These are phyloP conservation scores for Echeneis naucrates DNA, from an alignment of 2,797 vertebrate genomes.

Conservation along the genomic window DNA sequence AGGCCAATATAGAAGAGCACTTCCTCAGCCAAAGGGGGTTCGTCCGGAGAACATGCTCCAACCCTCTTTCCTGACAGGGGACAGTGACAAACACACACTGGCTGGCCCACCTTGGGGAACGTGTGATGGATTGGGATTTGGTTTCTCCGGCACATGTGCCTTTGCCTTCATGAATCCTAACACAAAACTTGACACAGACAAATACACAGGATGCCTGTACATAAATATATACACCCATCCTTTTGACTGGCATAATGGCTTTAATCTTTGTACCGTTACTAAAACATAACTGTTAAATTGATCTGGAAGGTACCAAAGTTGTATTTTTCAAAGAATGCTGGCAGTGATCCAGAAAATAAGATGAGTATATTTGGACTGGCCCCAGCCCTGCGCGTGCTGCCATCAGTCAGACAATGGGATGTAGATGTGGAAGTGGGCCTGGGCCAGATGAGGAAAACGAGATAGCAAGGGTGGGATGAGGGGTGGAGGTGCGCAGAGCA, in stretches of 20 bases:
- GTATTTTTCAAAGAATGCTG: conserved; percentile 79
- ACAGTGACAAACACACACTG: conserved; percentile 78
- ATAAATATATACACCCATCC: conserved; percentile 16
- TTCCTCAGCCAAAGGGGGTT: conserved; percentile 85
- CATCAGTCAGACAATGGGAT: conserved; percentile 84
- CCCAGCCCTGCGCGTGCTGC: conserved; percentile 84
- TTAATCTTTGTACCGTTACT: conserved; percentile 50
- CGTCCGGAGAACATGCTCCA: conserved; percentile 82
- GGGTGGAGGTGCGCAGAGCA: conserved; percentile 80
- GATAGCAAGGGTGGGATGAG: conserved; percentile 83
- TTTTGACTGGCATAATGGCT: conserved; percentile 18
- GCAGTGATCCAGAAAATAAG: conserved; percentile 78
- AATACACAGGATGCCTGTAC: conserved; percentile 22
- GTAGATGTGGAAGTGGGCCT: conserved; percentile 84
- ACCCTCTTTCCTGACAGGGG: conserved; percentile 84
- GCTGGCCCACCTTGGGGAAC: conserved; percentile 74
- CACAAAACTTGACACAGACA: conserved; percentile 34
- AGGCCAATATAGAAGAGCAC: conserved; percentile 85
- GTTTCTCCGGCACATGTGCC: conserved; percentile 67
- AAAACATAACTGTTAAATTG: conserved; percentile 72
- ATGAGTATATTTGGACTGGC: conserved; percentile 85
- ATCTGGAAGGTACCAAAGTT: conserved; percentile 72
- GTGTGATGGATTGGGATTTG: conserved; percentile 79
- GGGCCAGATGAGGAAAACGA: conserved; percentile 86
- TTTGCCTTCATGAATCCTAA: conserved; percentile 43